Evolutionary conservation across 2,113 vertebrate genomes (phyloP).

Genomic region (Tilapia sparmanii): DNA sequence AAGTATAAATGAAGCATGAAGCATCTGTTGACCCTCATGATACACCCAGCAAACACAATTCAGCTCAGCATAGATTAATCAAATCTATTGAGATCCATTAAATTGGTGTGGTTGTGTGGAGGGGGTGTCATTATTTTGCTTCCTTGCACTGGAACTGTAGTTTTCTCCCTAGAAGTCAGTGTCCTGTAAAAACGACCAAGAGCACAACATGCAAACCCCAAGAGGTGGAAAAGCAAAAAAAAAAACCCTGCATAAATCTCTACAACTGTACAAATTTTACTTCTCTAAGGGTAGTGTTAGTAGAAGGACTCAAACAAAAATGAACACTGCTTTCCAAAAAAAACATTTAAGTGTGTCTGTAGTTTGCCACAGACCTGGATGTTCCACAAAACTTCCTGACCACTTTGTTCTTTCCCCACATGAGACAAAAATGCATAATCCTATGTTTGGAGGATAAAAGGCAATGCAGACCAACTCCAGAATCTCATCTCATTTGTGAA

Average conservation of each 20-base stretch:
- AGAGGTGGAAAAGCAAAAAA: neutral
- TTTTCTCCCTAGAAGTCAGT: neutral
- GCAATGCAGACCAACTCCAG: neutral
- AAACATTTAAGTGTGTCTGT: neutral
- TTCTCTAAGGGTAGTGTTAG: neutral
- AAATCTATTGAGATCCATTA: slow-evolving; percentile 7
- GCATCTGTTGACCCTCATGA: slow-evolving; percentile 52
- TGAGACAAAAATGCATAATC: neutral
- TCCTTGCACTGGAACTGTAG: neutral
- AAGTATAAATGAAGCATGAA: slow-evolving; percentile 41
- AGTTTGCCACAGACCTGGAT: neutral
- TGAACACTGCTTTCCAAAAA: neutral
- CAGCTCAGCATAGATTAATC: slow-evolving; percentile 24
- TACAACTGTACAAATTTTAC: neutral
- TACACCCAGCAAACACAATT: slow-evolving; percentile 30
- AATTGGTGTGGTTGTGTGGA: neutral
- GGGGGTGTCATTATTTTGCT: neutral
- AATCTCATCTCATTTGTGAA: neutral
- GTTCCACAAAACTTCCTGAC: neutral
- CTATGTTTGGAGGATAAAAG: neutral
- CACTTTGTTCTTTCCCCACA: neutral
- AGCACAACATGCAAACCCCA: neutral
- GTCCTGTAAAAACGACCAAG: neutral
- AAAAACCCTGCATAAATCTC: neutral
- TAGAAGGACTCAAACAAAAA: neutral